Evolutionary conservation across 2,113 vertebrate species (phyloP), one percentile per base, ranked within the genome.

Genomic region (Microtus oregoni): DNA sequence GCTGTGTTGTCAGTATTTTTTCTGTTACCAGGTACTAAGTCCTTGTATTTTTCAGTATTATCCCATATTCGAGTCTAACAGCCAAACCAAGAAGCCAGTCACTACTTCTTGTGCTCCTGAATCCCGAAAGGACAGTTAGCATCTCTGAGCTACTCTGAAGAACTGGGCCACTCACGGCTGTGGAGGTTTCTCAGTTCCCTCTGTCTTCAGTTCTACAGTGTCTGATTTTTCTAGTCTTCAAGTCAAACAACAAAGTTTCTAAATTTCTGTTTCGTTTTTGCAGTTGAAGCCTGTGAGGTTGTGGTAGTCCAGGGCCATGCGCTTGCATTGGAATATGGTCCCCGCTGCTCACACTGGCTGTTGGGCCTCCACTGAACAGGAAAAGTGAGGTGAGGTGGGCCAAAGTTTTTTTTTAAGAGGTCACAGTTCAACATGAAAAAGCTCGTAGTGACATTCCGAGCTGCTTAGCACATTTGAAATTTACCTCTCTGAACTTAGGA

Each of bases 241-340:
- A 99, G 99, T 99, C 99, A 99, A 93, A 99, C 99, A 28, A 99
- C 99, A 96, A 99, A 99, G 95, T 99, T 99, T 97, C 99, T 99
- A 96, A 99, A 99, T 97, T 97, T 32, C 99, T 0, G 99, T 99
- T 97, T 99, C 99, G 99, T 99, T 99, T 99, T 68, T 67, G 26
- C 4, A 67, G 26, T 30, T 99, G 97, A 99, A 99, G n/a, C 98
- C 98, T 6, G 96, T 61, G 0, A 99, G 99, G 90, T 99, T 99
- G 96, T 99, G 99, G 87, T 99, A 99, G 73, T 99, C 99, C 13
- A 99, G 98, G 1, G 99, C 99, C 63, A 99, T 98, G 12, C 99
- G 98, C 96, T 99, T 99, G 81, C 99, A 99, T 92, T 99, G 98
- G 96, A 99, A 99, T 99, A 99, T 99, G 96, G 76, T 81, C 32